Conservation (phyloP, 2,888 invertebrate species). For the Zele albiditarsus region DNA sequence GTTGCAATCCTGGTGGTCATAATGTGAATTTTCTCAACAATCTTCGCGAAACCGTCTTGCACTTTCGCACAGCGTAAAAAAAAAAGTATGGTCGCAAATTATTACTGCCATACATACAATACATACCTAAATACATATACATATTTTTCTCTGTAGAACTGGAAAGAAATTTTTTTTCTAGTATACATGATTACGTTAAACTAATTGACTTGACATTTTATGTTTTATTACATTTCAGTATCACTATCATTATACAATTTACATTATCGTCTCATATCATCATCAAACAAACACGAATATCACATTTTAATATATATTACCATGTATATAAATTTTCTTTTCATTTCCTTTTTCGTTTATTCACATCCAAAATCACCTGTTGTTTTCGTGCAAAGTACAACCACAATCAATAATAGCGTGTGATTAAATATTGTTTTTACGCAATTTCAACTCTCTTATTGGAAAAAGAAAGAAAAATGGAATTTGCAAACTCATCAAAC, state of each 20-base stretch:
- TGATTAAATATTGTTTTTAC: neutral
- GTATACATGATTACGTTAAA: neutral
- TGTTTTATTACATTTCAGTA: slow-evolving; percentile 5
- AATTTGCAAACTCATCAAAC: neutral
- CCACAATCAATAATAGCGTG: slow-evolving; percentile 9
- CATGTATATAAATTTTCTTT: slow-evolving; percentile 1
- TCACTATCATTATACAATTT: neutral
- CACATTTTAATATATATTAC: neutral
- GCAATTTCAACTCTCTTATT: neutral
- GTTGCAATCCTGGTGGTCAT: slow-evolving; percentile 29
- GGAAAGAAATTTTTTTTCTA: neutral
- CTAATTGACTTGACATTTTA: slow-evolving; percentile 8
- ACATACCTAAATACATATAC: neutral
- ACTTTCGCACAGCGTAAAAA: slow-evolving; percentile 10
- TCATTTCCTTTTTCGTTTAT: neutral
- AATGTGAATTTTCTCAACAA: neutral
- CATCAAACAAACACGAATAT: neutral
- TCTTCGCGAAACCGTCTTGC: neutral
- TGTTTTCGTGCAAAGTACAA: neutral
- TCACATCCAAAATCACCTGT: slow-evolving; percentile 13
- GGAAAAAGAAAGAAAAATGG: neutral
- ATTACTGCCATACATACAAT: neutral
- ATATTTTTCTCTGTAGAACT: neutral
- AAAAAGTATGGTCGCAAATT: slow-evolving; percentile 6
- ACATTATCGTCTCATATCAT: neutral